phyloP scores from a whole-genome alignment of 1,140 invertebrate species.

The Zaprionus taronus region DNA sequence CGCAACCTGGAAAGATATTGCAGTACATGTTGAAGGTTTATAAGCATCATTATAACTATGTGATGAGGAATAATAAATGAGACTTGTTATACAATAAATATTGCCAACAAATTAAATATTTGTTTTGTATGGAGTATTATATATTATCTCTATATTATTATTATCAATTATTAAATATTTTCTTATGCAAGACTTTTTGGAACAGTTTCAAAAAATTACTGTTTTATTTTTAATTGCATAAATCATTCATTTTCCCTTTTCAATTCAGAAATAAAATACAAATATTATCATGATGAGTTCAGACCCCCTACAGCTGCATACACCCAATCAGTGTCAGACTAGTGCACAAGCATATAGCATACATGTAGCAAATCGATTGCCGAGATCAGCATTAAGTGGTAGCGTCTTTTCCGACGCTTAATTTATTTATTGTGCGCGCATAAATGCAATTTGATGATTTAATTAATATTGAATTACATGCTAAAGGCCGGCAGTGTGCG shows the following conservation, averaged over 20 bases:
- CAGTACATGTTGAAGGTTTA: not conserved
- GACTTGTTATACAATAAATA: too few relatives aligned
- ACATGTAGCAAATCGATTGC: conserved; percentile 59
- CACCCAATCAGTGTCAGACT: not conserved
- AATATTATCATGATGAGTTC: too few relatives aligned
- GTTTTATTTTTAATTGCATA: not conserved
- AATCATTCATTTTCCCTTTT: not conserved
- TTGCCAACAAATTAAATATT: too few relatives aligned
- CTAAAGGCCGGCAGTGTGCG: conserved; percentile 2
- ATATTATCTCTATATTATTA: too few relatives aligned
- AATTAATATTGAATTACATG: conserved; percentile 80
- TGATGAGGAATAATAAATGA: too few relatives aligned
- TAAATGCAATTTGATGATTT: conserved; percentile 79
- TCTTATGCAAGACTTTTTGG: too few relatives aligned
- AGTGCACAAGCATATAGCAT: not conserved
- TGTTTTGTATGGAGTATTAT: too few relatives aligned
- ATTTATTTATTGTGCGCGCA: conserved; percentile 76
- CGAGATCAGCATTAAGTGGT: conserved; percentile 67
- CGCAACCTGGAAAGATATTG: not conserved
- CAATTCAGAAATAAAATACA: not conserved
- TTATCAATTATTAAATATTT: too few relatives aligned
- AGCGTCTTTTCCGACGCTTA: conserved; percentile 52
- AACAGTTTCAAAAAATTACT: too few relatives aligned
- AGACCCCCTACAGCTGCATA: not conserved
- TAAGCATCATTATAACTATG: too few relatives aligned